Percentiles rank a stretch among this genome's conserved stretches.
These are phyloP conservation scores for Clivina fossor DNA, from an alignment of 2,888 invertebrate genomes.

Conservation along the genomic window DNA sequence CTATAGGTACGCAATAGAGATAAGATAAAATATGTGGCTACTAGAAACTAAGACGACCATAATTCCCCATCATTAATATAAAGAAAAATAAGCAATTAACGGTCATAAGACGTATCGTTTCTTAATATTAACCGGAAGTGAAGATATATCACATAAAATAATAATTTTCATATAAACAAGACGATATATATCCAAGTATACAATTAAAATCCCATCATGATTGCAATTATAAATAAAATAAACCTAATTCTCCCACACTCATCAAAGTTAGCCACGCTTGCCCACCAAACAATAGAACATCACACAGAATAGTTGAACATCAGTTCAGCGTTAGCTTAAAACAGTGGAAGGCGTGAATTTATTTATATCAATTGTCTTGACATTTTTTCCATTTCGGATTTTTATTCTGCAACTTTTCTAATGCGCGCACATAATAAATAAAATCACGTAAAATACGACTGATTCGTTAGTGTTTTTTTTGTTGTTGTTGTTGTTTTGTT, in stretches of 20 bases:
- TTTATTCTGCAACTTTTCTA: too few species aligned
- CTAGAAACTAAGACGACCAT: too few species aligned
- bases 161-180: conserved; percentile 31
- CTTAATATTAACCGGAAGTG: conserved; percentile 24
- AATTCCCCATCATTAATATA: too few species aligned
- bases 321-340: too few species aligned
- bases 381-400: too few species aligned
- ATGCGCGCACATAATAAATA: too few species aligned
- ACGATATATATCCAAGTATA: conserved; percentile 13
- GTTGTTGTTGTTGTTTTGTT: background rate
- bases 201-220: conserved; percentile 32
- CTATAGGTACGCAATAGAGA: too few species aligned
- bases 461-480: background rate
- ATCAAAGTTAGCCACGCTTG: conserved; percentile 30
- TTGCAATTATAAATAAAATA: conserved; percentile 31
- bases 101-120: too few species aligned
- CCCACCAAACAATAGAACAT: conserved; percentile 26
- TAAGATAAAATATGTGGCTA: too few species aligned
- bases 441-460: too few species aligned
- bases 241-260: conserved; percentile 30
- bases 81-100: too few species aligned
- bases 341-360: conserved; percentile 19
- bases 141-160: conserved; percentile 28
- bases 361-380: conserved; percentile 25
- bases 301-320: conserved; percentile 10